Percentiles rank a stretch among this genome's conserved stretches.
Conservation (phyloP, 37 sponge, comb jelly and placozoan genomes). For the Sycon ciliatum region DNA sequence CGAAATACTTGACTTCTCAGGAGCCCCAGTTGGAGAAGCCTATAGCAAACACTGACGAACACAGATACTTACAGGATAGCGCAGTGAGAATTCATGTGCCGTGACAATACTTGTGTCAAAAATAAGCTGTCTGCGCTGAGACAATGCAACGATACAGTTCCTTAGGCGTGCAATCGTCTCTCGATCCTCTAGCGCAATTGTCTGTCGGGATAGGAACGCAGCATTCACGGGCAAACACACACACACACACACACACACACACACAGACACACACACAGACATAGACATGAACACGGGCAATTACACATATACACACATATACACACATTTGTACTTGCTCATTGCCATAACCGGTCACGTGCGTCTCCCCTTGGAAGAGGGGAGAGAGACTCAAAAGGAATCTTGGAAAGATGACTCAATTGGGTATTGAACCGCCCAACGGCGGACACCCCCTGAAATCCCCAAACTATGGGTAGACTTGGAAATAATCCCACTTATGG, state of each 20-base stretch:
- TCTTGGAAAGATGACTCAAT: neutral
- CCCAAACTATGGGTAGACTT: no score
- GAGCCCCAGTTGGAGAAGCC: no score
- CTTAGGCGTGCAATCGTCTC: constrained; percentile 85
- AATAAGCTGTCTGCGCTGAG: constrained; percentile 46
- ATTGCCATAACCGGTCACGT: neutral
- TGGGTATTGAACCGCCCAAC: no score
- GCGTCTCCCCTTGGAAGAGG: neutral
- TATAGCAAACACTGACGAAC: neutral
- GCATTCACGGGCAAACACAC: neutral
- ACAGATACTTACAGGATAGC: constrained; percentile 46
- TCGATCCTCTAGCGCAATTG: constrained; percentile 56
- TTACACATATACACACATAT: neutral
- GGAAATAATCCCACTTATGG: no score
- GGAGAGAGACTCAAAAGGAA: neutral
- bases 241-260: neutral
- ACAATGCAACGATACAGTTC: constrained; percentile 82
- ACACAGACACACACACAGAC: neutral
- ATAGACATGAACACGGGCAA: neutral
- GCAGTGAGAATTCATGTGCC: constrained; percentile 79
- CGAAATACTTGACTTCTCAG: no score
- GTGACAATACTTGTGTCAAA: constrained; percentile 87
- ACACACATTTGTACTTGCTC: neutral
- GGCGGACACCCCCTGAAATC: no score
- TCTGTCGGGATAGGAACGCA: constrained; percentile 2